Evolutionary conservation across 1,140 invertebrate species (phyloP), one percentile per base, ranked within the genome.

Genomic region (Drosophila suzukii): DNA sequence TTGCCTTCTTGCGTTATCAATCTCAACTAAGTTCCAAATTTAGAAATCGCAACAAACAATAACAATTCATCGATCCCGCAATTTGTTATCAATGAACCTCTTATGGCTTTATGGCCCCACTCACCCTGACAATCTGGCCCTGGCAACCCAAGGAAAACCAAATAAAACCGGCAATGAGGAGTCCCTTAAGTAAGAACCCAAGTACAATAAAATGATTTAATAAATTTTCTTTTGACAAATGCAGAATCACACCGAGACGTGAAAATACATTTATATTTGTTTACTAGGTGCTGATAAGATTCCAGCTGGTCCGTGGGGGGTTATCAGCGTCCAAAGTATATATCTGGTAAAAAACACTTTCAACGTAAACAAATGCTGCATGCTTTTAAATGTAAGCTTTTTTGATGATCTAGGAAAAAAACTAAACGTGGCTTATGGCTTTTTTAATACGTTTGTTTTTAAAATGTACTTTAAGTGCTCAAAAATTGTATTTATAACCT

Each of bases 131-230:
- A 75, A 75, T 75, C 71, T 75, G 59, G 51, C 53, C 72, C 60
- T 75, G 71, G 72, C 72, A 75, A 75, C 71, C 71, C 71, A 75
- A 65, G 5, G 10, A 38, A 75, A 75, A 75, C 71, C 71, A 75
- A 51, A 56, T 51, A 65, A 75, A 75, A 65, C 71, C 60, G 71
- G 71, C 49, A 53, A 36, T 6, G 10, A 15, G 10, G 20, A 41
- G 24, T 44, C 30, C 27, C 46, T 51, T 53, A 15, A 46, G 34
- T 27, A 34, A 13, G 30, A 55, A 15, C 49, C 47, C 24, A 39
- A 68, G 66, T 70, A 24, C 17, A 49, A 17, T 34, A 34, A 15
- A 71, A 41, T 41, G 57, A 71, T 57, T 71, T 20, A 70, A 49
- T 70, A 47, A 57, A 57, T 70, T 57, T 41, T 24, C 12, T 36